These are phyloP conservation scores for Chrysocyon brachyurus DNA, from an alignment of 2,797 vertebrate genomes.

Conservation along the genomic window DNA sequence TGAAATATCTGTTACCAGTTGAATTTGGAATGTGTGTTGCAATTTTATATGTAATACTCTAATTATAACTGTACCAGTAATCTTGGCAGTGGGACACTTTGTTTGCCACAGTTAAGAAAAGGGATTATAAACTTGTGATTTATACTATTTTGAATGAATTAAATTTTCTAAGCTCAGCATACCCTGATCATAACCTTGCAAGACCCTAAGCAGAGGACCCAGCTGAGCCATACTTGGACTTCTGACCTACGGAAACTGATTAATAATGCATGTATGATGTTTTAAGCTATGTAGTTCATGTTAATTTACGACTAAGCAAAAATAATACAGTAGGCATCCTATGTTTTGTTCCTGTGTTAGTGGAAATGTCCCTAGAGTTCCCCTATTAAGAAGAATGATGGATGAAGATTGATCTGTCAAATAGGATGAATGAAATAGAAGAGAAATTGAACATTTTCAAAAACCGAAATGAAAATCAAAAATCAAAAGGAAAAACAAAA, in stretches of 20 bases:
- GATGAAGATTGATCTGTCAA: background rate
- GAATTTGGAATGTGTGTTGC: background rate
- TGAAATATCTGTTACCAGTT: background rate
- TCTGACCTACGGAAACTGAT: background rate
- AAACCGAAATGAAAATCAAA: background rate
- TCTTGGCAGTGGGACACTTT: background rate
- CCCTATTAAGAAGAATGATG: background rate
- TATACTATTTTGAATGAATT: background rate
- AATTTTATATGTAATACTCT: background rate
- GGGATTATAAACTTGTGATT: background rate
- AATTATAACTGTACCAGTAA: background rate
- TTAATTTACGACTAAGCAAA: background rate
- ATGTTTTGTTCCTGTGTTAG: background rate
- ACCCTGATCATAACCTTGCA: background rate
- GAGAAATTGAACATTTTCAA: background rate
- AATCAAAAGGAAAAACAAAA: background rate
- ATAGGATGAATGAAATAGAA: background rate
- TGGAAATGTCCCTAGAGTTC: background rate
- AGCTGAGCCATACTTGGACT: background rate
- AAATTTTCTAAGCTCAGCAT: background rate
- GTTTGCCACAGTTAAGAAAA: slow-evolving; percentile 24
- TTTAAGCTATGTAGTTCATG: background rate
- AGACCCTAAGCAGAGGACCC: background rate
- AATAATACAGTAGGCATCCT: background rate
- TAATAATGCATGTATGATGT: background rate